A percentile compares a stretch with the other conserved stretches of the same genome.
These are phyloP conservation scores for Thaumetopoea pityocampa DNA, from an alignment of 1,140 invertebrate genomes.

Conservation along the genomic window DNA sequence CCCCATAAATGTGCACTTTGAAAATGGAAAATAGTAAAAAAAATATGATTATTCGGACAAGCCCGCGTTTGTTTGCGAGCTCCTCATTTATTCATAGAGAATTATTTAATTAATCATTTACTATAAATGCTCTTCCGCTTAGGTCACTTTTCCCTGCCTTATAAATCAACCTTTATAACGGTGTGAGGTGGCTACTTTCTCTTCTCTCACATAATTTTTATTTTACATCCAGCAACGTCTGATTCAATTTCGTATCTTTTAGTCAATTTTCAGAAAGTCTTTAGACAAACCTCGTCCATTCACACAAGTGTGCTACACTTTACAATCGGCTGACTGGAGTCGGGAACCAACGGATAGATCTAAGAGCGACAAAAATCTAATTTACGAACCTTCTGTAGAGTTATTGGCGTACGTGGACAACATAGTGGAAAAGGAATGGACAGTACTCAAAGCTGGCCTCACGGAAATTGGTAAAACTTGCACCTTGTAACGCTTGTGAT, in stretches of 20 bases:
- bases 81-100: too few species aligned
- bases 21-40: too few species aligned
- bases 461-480: slow-evolving; percentile 27
- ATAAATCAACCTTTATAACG: too few species aligned
- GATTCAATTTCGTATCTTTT: slow-evolving; percentile 1
- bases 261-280: slow-evolving; percentile 24
- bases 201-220: too few species aligned
- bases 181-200: background rate
- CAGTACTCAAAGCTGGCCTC: slow-evolving; percentile 27
- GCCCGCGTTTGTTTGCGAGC: too few species aligned
- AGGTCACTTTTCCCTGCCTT: too few species aligned
- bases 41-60: too few species aligned
- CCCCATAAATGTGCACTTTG: too few species aligned
- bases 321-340: slow-evolving; percentile 37
- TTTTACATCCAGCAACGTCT: too few species aligned
- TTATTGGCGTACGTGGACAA: slow-evolving; percentile 27
- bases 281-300: slow-evolving; percentile 22
- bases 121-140: too few species aligned
- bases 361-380: slow-evolving; percentile 5
- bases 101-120: too few species aligned
- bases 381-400: slow-evolving; percentile 29
- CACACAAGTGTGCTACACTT: slow-evolving; percentile 26
- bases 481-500: background rate
- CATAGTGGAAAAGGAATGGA: slow-evolving; percentile 39
- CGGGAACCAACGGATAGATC: slow-evolving; percentile 6